Percentiles rank a stretch among this genome's conserved stretches.
These are phyloP conservation scores for Boulengeromyrus knoepffleri DNA, from an alignment of 2,113 vertebrate species.

Conservation along the genomic window DNA sequence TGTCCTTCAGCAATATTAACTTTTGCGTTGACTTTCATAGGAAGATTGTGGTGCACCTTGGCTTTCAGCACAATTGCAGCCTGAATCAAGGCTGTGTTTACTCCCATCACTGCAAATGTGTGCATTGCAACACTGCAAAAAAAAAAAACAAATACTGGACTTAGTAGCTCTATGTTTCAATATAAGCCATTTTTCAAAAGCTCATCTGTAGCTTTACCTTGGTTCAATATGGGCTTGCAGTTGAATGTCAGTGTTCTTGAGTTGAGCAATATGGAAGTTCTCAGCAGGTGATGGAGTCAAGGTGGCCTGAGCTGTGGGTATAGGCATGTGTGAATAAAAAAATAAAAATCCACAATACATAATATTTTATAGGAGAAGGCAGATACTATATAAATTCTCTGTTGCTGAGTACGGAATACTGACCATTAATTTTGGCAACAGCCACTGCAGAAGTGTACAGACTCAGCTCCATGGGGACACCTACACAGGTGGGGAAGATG, in stretches of 20 bases:
- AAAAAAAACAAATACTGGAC: slow-evolving; percentile 20
- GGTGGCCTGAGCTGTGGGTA: slow-evolving; percentile 41
- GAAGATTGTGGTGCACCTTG: slow-evolving; percentile 42
- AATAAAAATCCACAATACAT: neutral
- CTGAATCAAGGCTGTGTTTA: slow-evolving; percentile 69
- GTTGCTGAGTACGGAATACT: neutral
- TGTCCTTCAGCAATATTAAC: slow-evolving; percentile 56
- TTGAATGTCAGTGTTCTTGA: slow-evolving; percentile 47
- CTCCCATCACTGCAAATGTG: slow-evolving; percentile 61
- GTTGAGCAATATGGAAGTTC: slow-evolving; percentile 33
- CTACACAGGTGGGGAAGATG: slow-evolving; percentile 59
- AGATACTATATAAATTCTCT: neutral
- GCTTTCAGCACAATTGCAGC: slow-evolving; percentile 53
- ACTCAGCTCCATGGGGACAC: slow-evolving; percentile 65
- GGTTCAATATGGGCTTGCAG: slow-evolving; percentile 51
- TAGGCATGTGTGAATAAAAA: neutral
- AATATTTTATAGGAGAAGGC: neutral
- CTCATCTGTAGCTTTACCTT: slow-evolving; percentile 39
- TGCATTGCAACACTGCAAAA: slow-evolving; percentile 54
- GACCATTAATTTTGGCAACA: slow-evolving; percentile 44
- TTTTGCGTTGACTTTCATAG: slow-evolving; percentile 56
- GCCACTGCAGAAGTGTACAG: slow-evolving; percentile 56
- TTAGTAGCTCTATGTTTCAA: neutral
- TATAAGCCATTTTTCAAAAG: neutral
- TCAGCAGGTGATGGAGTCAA: slow-evolving; percentile 46